Base-by-base conservation (phyloP, 1,140 invertebrate genomes). In the Lerema accius region DNA sequence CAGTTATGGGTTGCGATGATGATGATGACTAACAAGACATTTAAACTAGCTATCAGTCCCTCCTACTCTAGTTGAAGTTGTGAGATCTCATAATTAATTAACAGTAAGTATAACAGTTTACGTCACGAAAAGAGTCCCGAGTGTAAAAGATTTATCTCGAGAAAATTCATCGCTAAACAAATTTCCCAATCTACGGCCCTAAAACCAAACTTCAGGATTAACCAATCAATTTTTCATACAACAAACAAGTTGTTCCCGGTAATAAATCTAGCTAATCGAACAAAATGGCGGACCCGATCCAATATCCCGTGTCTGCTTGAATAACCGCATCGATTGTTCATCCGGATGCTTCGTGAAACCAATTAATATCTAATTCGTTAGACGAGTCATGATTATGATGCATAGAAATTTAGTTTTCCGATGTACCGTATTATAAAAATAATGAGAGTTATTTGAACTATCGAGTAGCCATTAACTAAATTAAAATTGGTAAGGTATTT, bases 311-410 rank as follows among this genome's bases (percentile, higher is more conserved):
- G 53, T 56, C 50, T 55, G 45, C 42, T 45, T 40, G 17, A 58
- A 58, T 66, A 74, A 75, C 73, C 76, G 63, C 78, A 73, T 68
- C 78, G 67, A 74, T 77, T 77, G 78, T 72, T 81, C 68, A 73
- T 23, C 62, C 62, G 49, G 63, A 65, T 56, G 70, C 53, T 71
- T 66, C 74, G 66, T 77, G 80, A 80, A 77, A 75, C 70, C 71
- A 77, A 80, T 80, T 78, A 75, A 69, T 73, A 65, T 65, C 63
- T 72, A 76, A 80, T 80, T 78, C 71, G 66, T 68, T 64, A 50
- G 63, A 61, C 40, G 26, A 53, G 23, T 39, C 13, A 19, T 39
- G 17, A 58, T 63, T 14, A n/a, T 45, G 35, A 56, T 42, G 19
- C 0, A 19, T 43, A 43, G n/a, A n/a, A 10, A 15, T 16, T 43